These are phyloP conservation scores for Zaprionus davidi DNA, from an alignment of 1,140 invertebrate species.

Conservation along the genomic window DNA sequence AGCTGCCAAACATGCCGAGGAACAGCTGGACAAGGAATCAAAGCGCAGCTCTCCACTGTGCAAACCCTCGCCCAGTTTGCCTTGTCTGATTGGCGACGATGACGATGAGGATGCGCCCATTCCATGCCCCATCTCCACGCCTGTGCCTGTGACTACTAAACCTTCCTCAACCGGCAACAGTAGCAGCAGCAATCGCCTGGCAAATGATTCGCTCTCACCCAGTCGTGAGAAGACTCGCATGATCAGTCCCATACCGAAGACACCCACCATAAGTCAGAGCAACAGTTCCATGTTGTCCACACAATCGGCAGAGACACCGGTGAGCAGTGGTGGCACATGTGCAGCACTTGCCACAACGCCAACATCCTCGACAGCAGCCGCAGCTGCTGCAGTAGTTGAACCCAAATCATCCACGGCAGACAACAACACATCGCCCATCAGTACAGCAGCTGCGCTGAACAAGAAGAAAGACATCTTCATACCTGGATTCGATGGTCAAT, in stretches of 20 bases:
- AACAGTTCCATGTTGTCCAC: conserved; percentile 67
- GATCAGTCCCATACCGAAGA: conserved; percentile 87
- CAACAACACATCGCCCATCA: conserved; percentile 43
- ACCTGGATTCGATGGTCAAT: conserved; percentile 88
- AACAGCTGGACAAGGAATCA: conserved; percentile 54
- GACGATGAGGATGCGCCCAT: conserved; percentile 55
- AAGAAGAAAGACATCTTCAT: conserved; percentile 88
- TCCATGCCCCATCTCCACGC: neutral
- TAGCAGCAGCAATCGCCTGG: conserved; percentile 24
- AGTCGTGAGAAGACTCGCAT: conserved; percentile 85
- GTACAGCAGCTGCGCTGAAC: conserved; percentile 17
- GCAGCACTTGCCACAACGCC: conserved; percentile 67
- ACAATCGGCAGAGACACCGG: conserved; percentile 66
- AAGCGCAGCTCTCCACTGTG: conserved; percentile 57
- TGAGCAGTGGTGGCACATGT: conserved; percentile 35
- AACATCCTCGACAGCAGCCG: conserved; percentile 58
- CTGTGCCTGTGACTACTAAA: conserved; percentile 14
- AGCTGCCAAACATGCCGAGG: conserved; percentile 66
- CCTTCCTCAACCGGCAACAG: neutral
- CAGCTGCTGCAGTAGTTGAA: conserved; percentile 32
- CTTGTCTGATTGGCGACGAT: conserved; percentile 77
- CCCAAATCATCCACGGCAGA: conserved; percentile 19
- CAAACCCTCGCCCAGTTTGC: conserved; percentile 81
- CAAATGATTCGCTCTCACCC: conserved; percentile 72
- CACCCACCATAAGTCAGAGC: conserved; percentile 75